Evolutionary conservation across 2,888 invertebrate genomes (phyloP).

Genomic region (Gerosis bhagava): DNA sequence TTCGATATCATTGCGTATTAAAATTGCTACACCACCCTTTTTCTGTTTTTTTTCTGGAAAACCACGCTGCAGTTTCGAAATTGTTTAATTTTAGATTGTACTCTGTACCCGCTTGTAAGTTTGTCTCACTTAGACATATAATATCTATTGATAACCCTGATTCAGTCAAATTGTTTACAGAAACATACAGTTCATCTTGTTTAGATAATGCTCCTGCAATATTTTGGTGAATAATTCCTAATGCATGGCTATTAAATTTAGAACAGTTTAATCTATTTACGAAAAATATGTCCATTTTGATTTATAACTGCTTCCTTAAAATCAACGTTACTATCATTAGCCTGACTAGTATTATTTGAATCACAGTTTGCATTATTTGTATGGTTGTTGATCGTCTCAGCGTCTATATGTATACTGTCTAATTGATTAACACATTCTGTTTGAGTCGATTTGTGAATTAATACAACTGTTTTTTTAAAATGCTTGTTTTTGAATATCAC

Average conservation of each 20-base stretch:
- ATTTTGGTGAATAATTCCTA: background rate
- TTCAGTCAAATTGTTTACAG: background rate
- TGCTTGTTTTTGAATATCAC: too few relatives aligned
- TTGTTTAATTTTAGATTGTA: background rate
- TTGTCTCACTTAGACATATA: background rate
- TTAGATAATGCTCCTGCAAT: background rate
- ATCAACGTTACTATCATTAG: too few relatives aligned
- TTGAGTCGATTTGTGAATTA: too few relatives aligned
- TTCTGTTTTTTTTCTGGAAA: slow-evolving; percentile 1
- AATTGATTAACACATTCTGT: too few relatives aligned
- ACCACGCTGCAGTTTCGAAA: background rate
- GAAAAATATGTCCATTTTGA: too few relatives aligned
- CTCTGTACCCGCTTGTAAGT: slow-evolving; percentile 3
- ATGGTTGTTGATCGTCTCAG: too few relatives aligned
- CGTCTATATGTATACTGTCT: too few relatives aligned
- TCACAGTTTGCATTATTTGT: too few relatives aligned
- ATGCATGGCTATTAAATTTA: background rate
- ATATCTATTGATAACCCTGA: background rate
- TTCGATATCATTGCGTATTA: background rate
- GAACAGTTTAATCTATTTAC: background rate
- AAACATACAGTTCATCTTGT: background rate
- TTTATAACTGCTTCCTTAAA: too few relatives aligned
- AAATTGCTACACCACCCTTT: slow-evolving; percentile 1
- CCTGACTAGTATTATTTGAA: too few relatives aligned
- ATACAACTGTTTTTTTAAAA: too few relatives aligned